A percentile compares a stretch with the other conserved stretches of the same genome.
Evolutionary conservation across 2,113 vertebrate species (phyloP).

Genomic region (Hepsetus odoe): DNA sequence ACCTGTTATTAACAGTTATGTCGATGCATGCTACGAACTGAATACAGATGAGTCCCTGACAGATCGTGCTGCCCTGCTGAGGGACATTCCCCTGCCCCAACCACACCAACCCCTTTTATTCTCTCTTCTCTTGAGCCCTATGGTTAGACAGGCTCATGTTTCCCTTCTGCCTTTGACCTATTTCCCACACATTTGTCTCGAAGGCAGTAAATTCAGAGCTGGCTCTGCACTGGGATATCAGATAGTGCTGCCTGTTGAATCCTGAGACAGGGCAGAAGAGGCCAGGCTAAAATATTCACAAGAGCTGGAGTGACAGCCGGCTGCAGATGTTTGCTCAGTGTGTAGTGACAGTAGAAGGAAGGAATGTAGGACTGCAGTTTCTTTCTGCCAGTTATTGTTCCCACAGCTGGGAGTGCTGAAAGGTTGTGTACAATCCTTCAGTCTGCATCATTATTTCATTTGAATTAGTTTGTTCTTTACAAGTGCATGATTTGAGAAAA

Average conservation of each 20-base stretch:
- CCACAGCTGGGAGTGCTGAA: background rate
- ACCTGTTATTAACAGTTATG: conserved; percentile 31
- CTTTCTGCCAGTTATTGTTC: conserved; percentile 44
- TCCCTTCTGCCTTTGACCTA: conserved; percentile 40
- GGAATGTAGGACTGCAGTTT: conserved; percentile 26
- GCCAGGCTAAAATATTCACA: background rate
- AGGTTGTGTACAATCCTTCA: background rate
- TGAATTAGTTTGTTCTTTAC: conserved; percentile 4
- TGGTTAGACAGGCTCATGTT: conserved; percentile 43
- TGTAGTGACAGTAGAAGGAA: conserved; percentile 60
- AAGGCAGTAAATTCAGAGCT: background rate
- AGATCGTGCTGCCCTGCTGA: conserved; percentile 31
- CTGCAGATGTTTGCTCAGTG: conserved; percentile 69
- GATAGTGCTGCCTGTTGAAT: conserved; percentile 40
- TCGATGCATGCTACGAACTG: conserved; percentile 29
- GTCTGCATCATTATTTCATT: conserved; percentile 9
- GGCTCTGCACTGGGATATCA: background rate
- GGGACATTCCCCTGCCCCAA: conserved; percentile 16
- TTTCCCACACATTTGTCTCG: background rate
- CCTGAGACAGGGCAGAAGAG: background rate
- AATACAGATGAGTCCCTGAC: conserved; percentile 7
- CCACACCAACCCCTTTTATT: background rate
- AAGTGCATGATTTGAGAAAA: background rate
- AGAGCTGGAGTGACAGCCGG: conserved; percentile 40
- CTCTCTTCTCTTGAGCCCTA: background rate